These are phyloP conservation scores for Sinosuthora webbiana DNA, from an alignment of 2,113 vertebrate species.

Conservation along the genomic window DNA sequence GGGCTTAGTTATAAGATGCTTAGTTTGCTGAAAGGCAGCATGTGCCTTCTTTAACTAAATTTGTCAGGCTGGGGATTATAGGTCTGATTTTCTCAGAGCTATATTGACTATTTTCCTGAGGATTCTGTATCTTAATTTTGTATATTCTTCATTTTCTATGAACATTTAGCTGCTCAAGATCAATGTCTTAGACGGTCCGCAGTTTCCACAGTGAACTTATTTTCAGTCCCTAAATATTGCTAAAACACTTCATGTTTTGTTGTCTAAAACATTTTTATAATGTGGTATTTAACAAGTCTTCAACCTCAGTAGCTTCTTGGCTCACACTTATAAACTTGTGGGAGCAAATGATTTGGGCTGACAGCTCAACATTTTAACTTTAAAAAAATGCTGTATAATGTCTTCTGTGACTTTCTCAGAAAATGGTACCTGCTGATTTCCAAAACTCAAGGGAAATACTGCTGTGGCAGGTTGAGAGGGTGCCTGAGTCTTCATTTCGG, in stretches of 20 bases:
- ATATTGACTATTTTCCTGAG: neutral
- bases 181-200: neutral
- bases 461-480: neutral
- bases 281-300: neutral
- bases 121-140: neutral
- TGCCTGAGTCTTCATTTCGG: fast-evolving
- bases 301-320: neutral
- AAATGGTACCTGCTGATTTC: neutral
- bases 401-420: neutral
- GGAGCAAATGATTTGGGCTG: neutral
- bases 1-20: neutral
- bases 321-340: neutral
- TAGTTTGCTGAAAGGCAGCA: neutral
- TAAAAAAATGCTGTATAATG: neutral
- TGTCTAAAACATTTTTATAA: neutral
- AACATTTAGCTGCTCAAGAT: neutral
- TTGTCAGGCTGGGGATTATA: neutral
- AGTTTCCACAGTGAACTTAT: neutral
- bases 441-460: neutral
- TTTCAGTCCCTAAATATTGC: neutral
- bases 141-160: neutral
- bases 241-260: neutral
- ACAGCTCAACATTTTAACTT: neutral
- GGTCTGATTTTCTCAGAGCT: neutral
- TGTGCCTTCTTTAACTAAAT: neutral